These are phyloP conservation scores for Catocala sponsa DNA, from an alignment of 2,888 invertebrate genomes.

Conservation along the genomic window DNA sequence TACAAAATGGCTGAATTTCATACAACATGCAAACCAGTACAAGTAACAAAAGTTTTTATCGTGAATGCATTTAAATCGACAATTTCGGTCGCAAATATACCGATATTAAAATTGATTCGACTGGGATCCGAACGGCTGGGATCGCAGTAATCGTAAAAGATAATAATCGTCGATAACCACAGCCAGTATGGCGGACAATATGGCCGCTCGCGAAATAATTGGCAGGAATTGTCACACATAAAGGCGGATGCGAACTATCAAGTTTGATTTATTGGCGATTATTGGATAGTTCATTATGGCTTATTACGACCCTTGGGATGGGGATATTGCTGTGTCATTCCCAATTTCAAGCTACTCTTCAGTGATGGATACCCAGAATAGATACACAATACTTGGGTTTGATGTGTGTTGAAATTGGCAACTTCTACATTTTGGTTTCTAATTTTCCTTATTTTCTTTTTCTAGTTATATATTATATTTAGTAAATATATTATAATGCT, in stretches of 20 bases:
- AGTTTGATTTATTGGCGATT: constrained; percentile 32
- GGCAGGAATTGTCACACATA: constrained; percentile 50
- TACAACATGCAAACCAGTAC: constrained; percentile 24
- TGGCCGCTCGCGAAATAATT: constrained; percentile 57
- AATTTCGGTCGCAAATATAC: constrained; percentile 48
- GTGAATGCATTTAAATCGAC: constrained; percentile 57
- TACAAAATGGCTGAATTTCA: constrained; percentile 25
- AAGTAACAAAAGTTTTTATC: constrained; percentile 33
- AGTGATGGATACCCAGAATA: too few species aligned
- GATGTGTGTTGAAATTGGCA: too few species aligned
- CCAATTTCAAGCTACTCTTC: too few species aligned
- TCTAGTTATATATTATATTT: too few species aligned
- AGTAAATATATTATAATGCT: too few species aligned
- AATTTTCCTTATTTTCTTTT: too few species aligned
- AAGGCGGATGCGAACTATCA: constrained; percentile 30
- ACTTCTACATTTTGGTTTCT: too few species aligned
- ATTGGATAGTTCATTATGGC: constrained; percentile 21
- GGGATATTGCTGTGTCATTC: not conserved
- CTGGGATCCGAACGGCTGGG: constrained; percentile 34
- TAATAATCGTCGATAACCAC: constrained; percentile 63
- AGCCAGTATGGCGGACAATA: constrained; percentile 53
- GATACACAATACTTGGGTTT: too few species aligned
- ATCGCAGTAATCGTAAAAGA: constrained; percentile 65
- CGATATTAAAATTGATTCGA: constrained; percentile 61
- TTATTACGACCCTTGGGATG: constrained; percentile 9